Evolutionary conservation across 2,888 invertebrate genomes (phyloP), one percentile per base, ranked within the genome.

Genomic region (Halictus ligatus): DNA sequence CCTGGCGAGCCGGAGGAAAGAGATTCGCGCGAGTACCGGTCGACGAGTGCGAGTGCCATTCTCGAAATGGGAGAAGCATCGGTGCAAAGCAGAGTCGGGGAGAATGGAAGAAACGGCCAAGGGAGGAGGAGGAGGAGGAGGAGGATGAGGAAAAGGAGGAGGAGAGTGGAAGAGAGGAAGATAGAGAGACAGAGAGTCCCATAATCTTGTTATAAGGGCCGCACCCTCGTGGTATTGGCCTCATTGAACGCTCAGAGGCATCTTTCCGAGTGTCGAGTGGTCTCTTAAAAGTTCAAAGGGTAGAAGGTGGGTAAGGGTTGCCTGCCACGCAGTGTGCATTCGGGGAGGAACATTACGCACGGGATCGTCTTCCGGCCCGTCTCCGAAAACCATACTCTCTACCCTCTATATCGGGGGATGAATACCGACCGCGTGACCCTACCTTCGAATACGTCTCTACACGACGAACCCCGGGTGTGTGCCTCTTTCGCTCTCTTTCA

Each of bases 161-260:
- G 8, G 54, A 50, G 50, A 35, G 77, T 67, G 29, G 72, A 64
- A 40, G 71, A 64, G 76, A 77, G 82, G 18, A 78, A 77, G 78
- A 60, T 69, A 82, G 80, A 79, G 79, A 81, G 80, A 72, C 78
- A 82, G 83, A 89, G 91, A 91, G 90, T 90, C 89, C 89, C 90
- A 91, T 94, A 94, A 94, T 92, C 92, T 92, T 90, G 93, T 94
- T 94, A 74, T n/a, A 94, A 94, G 93, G 90, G 90, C 89, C 91
- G 92, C 91, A 91, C 91, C 90, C 91, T 93, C 92, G 93, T 90
- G 92, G 92, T 93, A 93, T 93, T 92, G 93, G 92, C 90, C 91
- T 94, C 93, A 93, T 93, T 93, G 91, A 93, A 86, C 89, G 89
- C 88, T 89, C 89, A 88, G 91, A 89, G 90, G 88, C 90, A 92